Percentiles rank a stretch among this genome's conserved stretches.
These are phyloP conservation scores for Drosophila flavopinicola DNA, from an alignment of 2,888 invertebrate genomes.

Conservation along the genomic window DNA sequence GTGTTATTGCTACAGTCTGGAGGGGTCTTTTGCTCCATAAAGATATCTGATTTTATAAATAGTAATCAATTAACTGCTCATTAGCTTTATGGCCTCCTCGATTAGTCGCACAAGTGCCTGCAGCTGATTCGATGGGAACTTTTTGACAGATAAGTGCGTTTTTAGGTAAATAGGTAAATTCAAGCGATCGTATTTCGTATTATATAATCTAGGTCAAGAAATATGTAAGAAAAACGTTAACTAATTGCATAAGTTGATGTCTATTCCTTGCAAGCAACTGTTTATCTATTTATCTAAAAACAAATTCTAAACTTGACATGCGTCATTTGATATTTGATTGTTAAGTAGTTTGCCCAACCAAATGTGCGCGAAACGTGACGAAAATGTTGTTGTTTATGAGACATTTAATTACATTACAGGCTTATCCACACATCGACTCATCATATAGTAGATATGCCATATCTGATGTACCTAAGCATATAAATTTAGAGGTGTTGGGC, in stretches of 20 bases:
- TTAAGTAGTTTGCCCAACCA: slow-evolving; percentile 5
- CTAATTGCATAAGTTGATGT: no score
- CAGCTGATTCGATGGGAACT: neutral
- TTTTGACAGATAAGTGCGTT: slow-evolving; percentile 4
- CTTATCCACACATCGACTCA: slow-evolving; percentile 28
- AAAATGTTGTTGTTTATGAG: slow-evolving; percentile 36
- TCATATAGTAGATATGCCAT: slow-evolving; percentile 11
- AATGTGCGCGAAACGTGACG: slow-evolving; percentile 38
- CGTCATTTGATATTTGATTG: slow-evolving; percentile 32
- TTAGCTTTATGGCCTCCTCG: slow-evolving; percentile 31
- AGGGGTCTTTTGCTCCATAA: slow-evolving; percentile 11
- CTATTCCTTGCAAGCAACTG: slow-evolving; percentile 1
- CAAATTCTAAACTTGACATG: slow-evolving; percentile 10
- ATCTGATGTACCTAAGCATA: slow-evolving; percentile 13
- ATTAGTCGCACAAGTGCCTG: slow-evolving; percentile 13
- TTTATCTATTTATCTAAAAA: neutral
- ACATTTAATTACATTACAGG: slow-evolving; percentile 5
- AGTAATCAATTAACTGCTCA: slow-evolving; percentile 32
- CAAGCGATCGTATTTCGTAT: neutral
- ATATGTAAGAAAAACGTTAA: no score
- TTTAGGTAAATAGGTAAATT: neutral
- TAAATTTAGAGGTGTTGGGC: slow-evolving; percentile 33
- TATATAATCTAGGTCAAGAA: no score
- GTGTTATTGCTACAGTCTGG: neutral
- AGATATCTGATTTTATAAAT: slow-evolving; percentile 28